Base-by-base conservation (phyloP, 2,888 invertebrate genomes). In the Epiblema foenella region DNA sequence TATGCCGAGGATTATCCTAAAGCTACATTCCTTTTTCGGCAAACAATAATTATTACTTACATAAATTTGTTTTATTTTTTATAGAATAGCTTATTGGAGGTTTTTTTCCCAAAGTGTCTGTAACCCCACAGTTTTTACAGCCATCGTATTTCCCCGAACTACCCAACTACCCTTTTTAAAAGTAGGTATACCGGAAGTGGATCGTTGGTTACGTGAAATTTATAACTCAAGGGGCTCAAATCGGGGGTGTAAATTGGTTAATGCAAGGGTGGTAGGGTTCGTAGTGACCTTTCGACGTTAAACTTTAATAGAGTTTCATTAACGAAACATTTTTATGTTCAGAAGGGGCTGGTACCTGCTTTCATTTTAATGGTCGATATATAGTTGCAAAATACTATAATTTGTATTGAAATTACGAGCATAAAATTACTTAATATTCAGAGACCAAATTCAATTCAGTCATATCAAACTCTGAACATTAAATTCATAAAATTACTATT, bases 151-250 rank as follows among this genome's bases (percentile, higher is more conserved):
- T 85, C 81, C 74, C 78, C 79, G 77, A 75, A 77, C 79, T 77
- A 65, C 71, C 63, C 72, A 75, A 76, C 77, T 78, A 77, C 78
- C 83, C 81, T 80, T 84, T 89, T 85, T 85, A 84, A 85, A 90
- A 87, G 86, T 87, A 85, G 85, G 84, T 83, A 81, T 78, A 76
- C 81, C 89, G 92, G 93, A 93, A 90, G 87, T 85, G 85, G 85
- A 86, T 88, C 85, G 91, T 88, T 88, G 86, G 90, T 88, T 88
- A 86, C 83, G 84, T 86, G 84, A 85, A 86, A 88, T 88, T 87
- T 88, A 88, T 87, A 83, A 83, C 85, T 84, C 76, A 77, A 77
- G 74, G 69, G 81, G 83, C 81, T 81, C 77, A 79, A 84, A 83
- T 83, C 81, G 84, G 83, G 86, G 86, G 86, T 86, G 85, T 86